These are phyloP conservation scores for Melanitta fusca DNA, from an alignment of 2,797 vertebrate species.

Conservation along the genomic window DNA sequence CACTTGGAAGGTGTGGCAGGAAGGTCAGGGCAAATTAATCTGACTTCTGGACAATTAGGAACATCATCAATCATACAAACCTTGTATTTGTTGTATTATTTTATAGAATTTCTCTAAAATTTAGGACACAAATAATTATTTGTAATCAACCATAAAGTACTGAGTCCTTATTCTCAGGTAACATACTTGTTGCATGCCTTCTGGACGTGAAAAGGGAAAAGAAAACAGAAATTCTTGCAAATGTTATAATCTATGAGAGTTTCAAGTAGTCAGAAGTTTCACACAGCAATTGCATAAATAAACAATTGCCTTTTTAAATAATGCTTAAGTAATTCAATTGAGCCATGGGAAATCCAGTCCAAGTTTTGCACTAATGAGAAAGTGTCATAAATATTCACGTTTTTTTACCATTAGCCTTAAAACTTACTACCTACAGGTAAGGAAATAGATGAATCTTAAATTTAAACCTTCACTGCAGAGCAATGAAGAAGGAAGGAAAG, in stretches of 20 bases:
- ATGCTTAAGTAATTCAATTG: slow-evolving; percentile 55
- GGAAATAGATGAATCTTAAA: slow-evolving; percentile 20
- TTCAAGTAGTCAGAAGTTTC: slow-evolving; percentile 31
- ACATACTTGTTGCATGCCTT: neutral
- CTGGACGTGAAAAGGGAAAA: neutral
- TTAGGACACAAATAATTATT: neutral
- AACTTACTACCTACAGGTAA: slow-evolving; percentile 50
- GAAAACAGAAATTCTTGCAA: neutral
- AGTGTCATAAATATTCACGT: slow-evolving; percentile 69
- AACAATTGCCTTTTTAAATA: slow-evolving; percentile 59
- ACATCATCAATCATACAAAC: neutral
- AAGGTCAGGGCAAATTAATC: neutral
- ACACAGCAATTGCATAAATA: slow-evolving; percentile 57
- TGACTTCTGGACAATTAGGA: neutral
- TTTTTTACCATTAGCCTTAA: slow-evolving; percentile 53
- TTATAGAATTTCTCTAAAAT: neutral
- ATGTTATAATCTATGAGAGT: neutral
- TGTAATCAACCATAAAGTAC: neutral
- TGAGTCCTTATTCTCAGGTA: neutral
- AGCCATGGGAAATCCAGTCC: slow-evolving; percentile 43
- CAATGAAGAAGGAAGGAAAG: slow-evolving; percentile 50
- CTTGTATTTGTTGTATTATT: neutral
- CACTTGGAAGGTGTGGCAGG: neutral
- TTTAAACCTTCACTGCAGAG: slow-evolving; percentile 20
- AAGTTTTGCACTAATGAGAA: slow-evolving; percentile 46